These are phyloP conservation scores for Heterodera carotae DNA, from an alignment of 1,140 invertebrate species.

Conservation along the genomic window DNA sequence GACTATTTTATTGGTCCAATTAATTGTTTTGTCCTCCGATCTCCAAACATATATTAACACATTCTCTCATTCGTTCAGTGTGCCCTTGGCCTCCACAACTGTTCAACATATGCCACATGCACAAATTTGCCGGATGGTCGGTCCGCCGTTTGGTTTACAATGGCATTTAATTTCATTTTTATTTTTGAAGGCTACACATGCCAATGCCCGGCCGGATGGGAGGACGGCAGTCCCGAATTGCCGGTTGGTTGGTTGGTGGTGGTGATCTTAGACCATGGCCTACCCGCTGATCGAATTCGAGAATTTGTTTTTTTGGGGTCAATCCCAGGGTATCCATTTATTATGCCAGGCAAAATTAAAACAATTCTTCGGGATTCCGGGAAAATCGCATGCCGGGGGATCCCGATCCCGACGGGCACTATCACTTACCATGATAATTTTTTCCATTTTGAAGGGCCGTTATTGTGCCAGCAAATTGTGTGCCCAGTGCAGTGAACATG, in stretches of 20 bases:
- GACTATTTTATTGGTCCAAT: too few species aligned
- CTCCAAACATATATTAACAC: too few species aligned
- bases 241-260: constrained; percentile 26
- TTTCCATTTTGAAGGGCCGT: constrained; percentile 39
- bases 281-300: too few species aligned
- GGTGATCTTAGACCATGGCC: too few species aligned
- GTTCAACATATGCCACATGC: constrained; percentile 62
- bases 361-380: too few species aligned
- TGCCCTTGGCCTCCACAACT: constrained; percentile 62
- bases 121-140: constrained; percentile 49
- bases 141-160: neutral
- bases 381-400: neutral
- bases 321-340: too few species aligned
- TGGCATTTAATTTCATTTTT: neutral
- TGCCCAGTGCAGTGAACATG: constrained; percentile 62
- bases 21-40: too few species aligned
- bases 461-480: constrained; percentile 64
- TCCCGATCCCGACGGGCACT: too few species aligned
- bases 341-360: too few species aligned
- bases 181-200: constrained; percentile 48
- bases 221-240: constrained; percentile 60
- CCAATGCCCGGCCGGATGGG: constrained; percentile 59
- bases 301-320: too few species aligned
- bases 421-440: neutral
- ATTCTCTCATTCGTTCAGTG: constrained; percentile 52